Base-by-base conservation (phyloP, 1,140 invertebrate genomes). In the Eueides isabella region DNA sequence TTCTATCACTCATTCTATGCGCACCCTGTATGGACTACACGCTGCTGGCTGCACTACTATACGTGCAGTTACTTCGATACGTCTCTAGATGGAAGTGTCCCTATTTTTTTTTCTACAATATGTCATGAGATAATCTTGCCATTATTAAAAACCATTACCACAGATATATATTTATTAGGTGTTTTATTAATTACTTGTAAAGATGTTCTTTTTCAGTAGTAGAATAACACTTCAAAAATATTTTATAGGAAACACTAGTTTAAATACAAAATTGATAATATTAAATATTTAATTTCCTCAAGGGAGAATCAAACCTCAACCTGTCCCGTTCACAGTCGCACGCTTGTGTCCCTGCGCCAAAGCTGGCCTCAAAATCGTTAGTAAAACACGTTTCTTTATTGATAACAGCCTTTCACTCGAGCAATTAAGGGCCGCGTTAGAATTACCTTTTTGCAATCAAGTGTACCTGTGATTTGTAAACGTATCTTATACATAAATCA, bases 1-100 rank as follows among this genome's bases (percentile, higher is more conserved):
- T 69, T 61, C 48, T 61, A 69, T 69, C 31, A 67, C 66, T 29
- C 26, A 55, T 31, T 30, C 48, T 30, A 61, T 69, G 48, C 48
- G 23, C 48, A 19, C 48, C 48, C 48, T 55, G 48, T 55, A 55
- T 26, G 48, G 48, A 55, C 5, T 23, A 23, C 23, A 23, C 48
- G 19, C 48, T 55, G 48, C 23, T 11, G 19, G 19, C 48, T 55
- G 48, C 19, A 23, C 48, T 55, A 55, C 48, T 55, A 55, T 55
- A 55, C 48, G 48, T 55, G 48, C 48, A 44, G 48, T 55, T 26
- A 26, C 48, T 30, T 65, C 63, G 28, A 33, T 64, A 31, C 62
- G 9, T 1, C 63, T 26, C 19, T 12, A 55, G 19, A 55, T 55
- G 48, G 48, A 55, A 23, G 23, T 55, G 48, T 55, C 2, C 48